Conservation (phyloP, 92 coral and sea anemone genomes). For the Phenganax stokvisi region DNA sequence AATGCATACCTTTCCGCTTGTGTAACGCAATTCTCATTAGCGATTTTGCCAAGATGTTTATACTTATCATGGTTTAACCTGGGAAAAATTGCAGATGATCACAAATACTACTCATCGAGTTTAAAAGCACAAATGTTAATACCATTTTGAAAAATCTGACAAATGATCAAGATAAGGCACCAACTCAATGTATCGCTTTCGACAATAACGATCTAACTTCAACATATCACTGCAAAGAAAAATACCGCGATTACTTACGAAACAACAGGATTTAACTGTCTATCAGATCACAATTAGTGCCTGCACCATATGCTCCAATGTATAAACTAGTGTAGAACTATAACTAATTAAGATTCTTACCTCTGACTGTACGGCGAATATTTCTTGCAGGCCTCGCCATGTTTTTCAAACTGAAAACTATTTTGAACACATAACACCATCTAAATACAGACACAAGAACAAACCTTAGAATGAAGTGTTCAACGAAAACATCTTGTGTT, state of each 20-base stretch:
- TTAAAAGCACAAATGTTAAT: neutral
- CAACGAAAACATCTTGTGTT: too few relatives aligned
- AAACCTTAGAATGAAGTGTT: too few relatives aligned
- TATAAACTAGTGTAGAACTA: neutral
- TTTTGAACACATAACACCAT: constrained; percentile 59
- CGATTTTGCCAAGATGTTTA: constrained; percentile 10
- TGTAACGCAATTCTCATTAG: neutral
- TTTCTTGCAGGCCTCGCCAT: constrained; percentile 61
- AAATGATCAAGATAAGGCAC: constrained; percentile 83
- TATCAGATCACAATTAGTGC: too few relatives aligned
- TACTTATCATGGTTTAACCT: constrained; percentile 32
- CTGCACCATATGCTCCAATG: neutral
- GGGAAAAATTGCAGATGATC: neutral
- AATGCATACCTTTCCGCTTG: neutral
- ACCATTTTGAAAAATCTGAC: constrained; percentile 77
- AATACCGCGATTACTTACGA: neutral
- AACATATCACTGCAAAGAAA: constrained; percentile 64
- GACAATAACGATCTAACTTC: constrained; percentile 78
- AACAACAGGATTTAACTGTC: neutral
- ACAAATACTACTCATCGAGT: neutral
- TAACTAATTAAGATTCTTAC: constrained; percentile 20
- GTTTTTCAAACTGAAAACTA: constrained; percentile 69
- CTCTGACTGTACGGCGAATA: constrained; percentile 69
- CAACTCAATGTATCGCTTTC: constrained; percentile 72
- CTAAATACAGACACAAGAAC: constrained; percentile 10